phyloP scores from a whole-genome alignment of 2,888 invertebrate genomes.

The Stramonita haemastoma region DNA sequence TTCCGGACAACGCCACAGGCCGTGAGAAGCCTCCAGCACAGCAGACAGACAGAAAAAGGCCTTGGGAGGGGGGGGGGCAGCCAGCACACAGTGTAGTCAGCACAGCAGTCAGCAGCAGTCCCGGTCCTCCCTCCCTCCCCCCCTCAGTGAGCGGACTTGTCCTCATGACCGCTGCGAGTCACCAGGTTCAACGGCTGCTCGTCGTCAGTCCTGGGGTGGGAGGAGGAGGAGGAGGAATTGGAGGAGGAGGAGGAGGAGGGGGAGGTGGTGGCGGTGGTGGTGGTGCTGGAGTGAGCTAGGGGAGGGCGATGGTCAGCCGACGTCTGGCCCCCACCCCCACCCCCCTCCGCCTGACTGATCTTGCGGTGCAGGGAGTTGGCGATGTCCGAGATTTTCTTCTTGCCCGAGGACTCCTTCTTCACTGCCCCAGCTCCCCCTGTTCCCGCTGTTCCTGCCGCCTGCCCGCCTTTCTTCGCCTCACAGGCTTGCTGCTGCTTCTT shows the following conservation, averaged over 20 bases:
- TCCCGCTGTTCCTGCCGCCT: too few relatives aligned
- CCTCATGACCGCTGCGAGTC: not conserved
- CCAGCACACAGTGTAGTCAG: too few relatives aligned
- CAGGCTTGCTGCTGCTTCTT: not conserved
- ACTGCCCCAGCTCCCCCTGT: not conserved
- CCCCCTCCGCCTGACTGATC: constrained; percentile 31
- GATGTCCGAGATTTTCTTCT: constrained; percentile 51
- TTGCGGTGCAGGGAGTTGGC: constrained; percentile 48
- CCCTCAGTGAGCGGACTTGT: not conserved
- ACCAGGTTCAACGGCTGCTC: constrained; percentile 24
- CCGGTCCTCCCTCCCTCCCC: too few relatives aligned
- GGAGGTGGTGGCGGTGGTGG: not conserved
- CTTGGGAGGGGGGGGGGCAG: too few relatives aligned
- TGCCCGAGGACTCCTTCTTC: constrained; percentile 26
- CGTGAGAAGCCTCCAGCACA: too few relatives aligned
- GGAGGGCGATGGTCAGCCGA: constrained; percentile 13
- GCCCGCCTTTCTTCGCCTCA: not conserved
- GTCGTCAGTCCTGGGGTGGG: not conserved
- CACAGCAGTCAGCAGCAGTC: too few relatives aligned
- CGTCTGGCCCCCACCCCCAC: not conserved
- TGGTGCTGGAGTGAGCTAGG: constrained; percentile 15
- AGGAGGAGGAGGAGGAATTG: not conserved
- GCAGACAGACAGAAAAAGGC: too few relatives aligned
- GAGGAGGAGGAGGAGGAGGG: not conserved
- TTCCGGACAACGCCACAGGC: too few relatives aligned